A percentile compares a stretch with the other conserved stretches of the same genome.
Conservation (phyloP, 2,888 invertebrate species). For the Sinopyrophorus schimmeli region DNA sequence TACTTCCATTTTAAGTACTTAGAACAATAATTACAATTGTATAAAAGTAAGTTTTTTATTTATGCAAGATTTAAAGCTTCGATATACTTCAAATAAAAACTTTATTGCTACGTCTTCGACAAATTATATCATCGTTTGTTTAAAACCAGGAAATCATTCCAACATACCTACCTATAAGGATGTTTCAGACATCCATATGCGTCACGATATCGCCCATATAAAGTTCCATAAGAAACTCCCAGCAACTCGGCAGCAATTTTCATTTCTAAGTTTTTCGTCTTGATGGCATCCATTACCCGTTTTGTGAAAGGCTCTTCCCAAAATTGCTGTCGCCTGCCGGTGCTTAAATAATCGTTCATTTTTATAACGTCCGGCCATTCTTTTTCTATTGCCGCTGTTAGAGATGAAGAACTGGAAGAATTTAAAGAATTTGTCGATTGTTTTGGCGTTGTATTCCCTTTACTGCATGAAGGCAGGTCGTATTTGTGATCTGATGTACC, state of each 20-base stretch:
- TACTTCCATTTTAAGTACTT: no score
- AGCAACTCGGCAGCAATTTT: slow-evolving; percentile 88
- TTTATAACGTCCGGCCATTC: slow-evolving; percentile 74
- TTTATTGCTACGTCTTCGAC: no score
- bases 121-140: no score
- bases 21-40: no score
- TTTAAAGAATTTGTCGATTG: slow-evolving; percentile 25
- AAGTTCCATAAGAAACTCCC: slow-evolving; percentile 88
- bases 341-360: slow-evolving; percentile 83
- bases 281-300: slow-evolving; percentile 86
- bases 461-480: slow-evolving; percentile 19
- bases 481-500: slow-evolving; percentile 16
- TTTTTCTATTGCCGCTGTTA: slow-evolving; percentile 53
- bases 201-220: slow-evolving; percentile 87
- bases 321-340: slow-evolving; percentile 85
- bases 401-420: slow-evolving; percentile 34
- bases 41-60: no score
- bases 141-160: slow-evolving; percentile 2
- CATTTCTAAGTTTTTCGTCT: slow-evolving; percentile 90
- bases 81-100: no score
- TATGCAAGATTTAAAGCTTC: no score
- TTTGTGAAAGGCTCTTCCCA: slow-evolving; percentile 92
- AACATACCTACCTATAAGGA: slow-evolving; percentile 70
- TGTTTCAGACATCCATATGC: slow-evolving; percentile 87
- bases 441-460: slow-evolving; percentile 17